Evolutionary conservation across 2,888 invertebrate genomes (phyloP), one percentile per base, ranked within the genome.

Genomic region (Hoplodrina blanda): DNA sequence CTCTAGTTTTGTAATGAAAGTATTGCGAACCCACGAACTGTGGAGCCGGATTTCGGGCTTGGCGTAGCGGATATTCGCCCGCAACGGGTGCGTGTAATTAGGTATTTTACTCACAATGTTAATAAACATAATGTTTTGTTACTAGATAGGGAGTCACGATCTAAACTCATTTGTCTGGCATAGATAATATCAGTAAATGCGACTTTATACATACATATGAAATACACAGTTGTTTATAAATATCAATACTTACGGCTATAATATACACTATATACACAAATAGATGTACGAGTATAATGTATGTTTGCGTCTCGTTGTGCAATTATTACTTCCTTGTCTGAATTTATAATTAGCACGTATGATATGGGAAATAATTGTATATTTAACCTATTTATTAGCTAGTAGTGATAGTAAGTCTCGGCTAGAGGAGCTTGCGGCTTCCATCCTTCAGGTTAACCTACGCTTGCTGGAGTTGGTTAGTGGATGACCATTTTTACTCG

Each of bases 81-180:
- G n/a, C n/a, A n/a, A n/a, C n/a, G n/a, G n/a, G n/a, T n/a, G 10
- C 46, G 17, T 53, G 57, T 65, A 19, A 33, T n/a, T n/a, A n/a
- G n/a, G n/a, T 10, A 30, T 63, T 61, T 62, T 53, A 67, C 25
- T 54, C 10, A 37, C 33, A 62, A 62, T 56, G n/a, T 55, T 56
- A 13, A n/a, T 13, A 41, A 49, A 62, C 41, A 62, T 5, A 13
- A 37, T 37, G 15, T 20, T 63, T 30, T 41, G 19, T 10, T 53
- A 25, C 41, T 30, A 30, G 7, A 41, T 67, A 15, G n/a, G 52
- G 8, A 73, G 73, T 76, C 81, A 83, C 81, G 81, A 81, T 65
- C n/a, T 55, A 50, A 52, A 73, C 54, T 69, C 62, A 73, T 50
- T 65, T 68, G 73, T 76, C 66, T 69, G 59, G 46, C 10, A 4